Conservation (phyloP, 2,113 vertebrate species). For the Callionymus lyra region DNA sequence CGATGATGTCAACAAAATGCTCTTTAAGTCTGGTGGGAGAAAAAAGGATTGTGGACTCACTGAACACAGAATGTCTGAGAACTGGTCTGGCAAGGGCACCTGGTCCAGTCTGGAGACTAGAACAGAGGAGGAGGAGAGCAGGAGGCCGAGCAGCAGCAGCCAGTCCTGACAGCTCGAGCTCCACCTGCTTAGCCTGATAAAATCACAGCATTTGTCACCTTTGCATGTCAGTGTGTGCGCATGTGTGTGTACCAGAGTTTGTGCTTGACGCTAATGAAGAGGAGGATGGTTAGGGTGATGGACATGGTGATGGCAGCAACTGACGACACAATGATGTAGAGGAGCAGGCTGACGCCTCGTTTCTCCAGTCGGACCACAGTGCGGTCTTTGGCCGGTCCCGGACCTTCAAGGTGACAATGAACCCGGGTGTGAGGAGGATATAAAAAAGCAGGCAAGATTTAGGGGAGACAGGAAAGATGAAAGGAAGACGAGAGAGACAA, state of each 20-base stretch:
- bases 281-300: conserved; percentile 74
- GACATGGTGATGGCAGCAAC: conserved; percentile 75
- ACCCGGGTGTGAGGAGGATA: too few relatives aligned
- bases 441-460: too few relatives aligned
- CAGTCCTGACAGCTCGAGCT: background rate
- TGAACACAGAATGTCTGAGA: conserved; percentile 79
- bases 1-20: too few relatives aligned
- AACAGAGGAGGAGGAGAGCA: conserved; percentile 83
- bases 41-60: conserved; percentile 66
- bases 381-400: conserved; percentile 77
- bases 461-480: too few relatives aligned
- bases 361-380: conserved; percentile 70
- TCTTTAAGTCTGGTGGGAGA: background rate
- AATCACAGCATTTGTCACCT: background rate
- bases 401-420: conserved; percentile 53
- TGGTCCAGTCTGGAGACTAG: conserved; percentile 83
- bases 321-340: conserved; percentile 74
- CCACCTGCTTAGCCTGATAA: conserved; percentile 70
- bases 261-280: conserved; percentile 72
- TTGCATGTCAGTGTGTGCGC: background rate
- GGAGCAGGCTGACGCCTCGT: conserved; percentile 70
- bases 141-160: conserved; percentile 81
- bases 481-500: too few relatives aligned
- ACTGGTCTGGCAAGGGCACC: conserved; percentile 72
- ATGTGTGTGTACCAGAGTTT: conserved; percentile 70